Evolutionary conservation across 2,888 invertebrate genomes (phyloP).

Genomic region (Conomelus anceps): DNA sequence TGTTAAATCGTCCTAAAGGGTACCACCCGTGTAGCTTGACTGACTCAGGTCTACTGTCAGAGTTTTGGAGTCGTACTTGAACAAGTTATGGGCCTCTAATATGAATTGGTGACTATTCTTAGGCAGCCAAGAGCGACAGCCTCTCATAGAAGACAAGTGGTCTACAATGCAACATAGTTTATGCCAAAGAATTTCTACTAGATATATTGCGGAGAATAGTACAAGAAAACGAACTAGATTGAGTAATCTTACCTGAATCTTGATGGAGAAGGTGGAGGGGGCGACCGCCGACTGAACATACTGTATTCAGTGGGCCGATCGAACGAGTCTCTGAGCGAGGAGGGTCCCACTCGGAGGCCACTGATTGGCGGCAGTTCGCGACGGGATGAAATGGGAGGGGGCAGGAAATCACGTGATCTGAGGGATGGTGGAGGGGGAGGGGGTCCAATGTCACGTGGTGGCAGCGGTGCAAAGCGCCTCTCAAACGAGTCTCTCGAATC

Average conservation of each 20-base stretch:
- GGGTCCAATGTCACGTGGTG: constrained; percentile 34
- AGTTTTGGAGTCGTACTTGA: no score
- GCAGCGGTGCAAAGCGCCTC: constrained; percentile 58
- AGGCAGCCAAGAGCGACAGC: background rate
- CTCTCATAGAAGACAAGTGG: background rate
- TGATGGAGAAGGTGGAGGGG: constrained; percentile 38
- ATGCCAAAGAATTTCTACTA: no score
- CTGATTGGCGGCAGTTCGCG: constrained; percentile 23
- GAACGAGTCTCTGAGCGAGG: constrained; percentile 24
- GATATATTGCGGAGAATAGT: background rate
- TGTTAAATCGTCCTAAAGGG: no score
- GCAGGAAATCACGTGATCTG: constrained; percentile 65
- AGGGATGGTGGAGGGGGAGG: constrained; percentile 59
- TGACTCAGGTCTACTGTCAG: no score
- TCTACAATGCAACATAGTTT: no score
- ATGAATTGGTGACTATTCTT: no score
- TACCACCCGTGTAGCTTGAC: no score
- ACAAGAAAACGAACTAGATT: background rate
- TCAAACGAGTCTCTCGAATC: constrained; percentile 53
- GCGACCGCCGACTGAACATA: constrained; percentile 77
- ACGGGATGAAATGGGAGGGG: constrained; percentile 50
- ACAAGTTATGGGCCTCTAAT: no score
- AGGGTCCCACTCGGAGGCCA: constrained; percentile 22
- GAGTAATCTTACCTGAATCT: constrained; percentile 17
- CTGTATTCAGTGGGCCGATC: constrained; percentile 43